Percentiles rank a stretch among this genome's conserved stretches.
These are phyloP conservation scores for Bugulina stolonifera DNA, from an alignment of 2,888 invertebrate species.

Conservation along the genomic window DNA sequence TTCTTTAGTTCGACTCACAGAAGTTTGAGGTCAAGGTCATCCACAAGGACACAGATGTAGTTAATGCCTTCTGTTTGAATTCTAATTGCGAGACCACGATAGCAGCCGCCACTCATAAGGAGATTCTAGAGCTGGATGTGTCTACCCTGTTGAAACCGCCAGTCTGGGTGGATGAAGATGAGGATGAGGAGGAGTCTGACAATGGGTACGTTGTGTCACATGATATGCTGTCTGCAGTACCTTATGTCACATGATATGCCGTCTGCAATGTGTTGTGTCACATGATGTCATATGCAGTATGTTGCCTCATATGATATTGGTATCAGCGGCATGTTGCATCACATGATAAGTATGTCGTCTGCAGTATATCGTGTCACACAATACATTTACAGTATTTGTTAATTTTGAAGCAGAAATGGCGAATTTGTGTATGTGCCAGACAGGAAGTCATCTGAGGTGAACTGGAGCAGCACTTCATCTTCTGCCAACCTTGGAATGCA, in stretches of 20 bases:
- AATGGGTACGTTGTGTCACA: neutral
- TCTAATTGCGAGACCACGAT: slow-evolving; percentile 53
- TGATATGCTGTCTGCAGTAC: too few species aligned
- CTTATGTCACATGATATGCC: too few species aligned
- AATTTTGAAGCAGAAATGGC: neutral
- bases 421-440: slow-evolving; percentile 5
- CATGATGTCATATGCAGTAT: too few species aligned
- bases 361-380: too few species aligned
- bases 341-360: too few species aligned
- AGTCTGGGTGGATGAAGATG: slow-evolving; percentile 92
- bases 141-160: slow-evolving; percentile 75
- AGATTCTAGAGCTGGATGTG: slow-evolving; percentile 96
- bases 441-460: neutral
- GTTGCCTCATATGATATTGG: too few species aligned
- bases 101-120: slow-evolving; percentile 87
- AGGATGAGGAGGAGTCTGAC: slow-evolving; percentile 88
- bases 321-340: too few species aligned
- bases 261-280: too few species aligned
- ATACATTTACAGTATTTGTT: too few species aligned
- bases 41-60: slow-evolving; percentile 97
- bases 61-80: slow-evolving; percentile 92
- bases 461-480: too few species aligned
- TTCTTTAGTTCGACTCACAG: slow-evolving; percentile 10
- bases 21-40: slow-evolving; percentile 65
- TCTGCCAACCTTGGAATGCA: neutral